Conservation (phyloP, 2,888 invertebrate species). For the Teinopalpus imperialis region DNA sequence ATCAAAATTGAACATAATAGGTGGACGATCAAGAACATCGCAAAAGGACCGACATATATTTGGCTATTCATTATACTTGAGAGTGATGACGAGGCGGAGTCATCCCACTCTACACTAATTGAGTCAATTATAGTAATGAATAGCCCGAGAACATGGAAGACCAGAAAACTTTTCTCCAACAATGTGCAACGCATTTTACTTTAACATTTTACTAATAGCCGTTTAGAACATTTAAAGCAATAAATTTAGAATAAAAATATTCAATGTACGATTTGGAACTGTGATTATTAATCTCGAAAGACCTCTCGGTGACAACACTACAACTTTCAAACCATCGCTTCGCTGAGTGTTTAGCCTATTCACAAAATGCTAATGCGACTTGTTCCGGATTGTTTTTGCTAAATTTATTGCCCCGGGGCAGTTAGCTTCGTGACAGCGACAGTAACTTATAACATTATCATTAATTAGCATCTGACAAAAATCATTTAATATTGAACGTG, state of each 20-base stretch:
- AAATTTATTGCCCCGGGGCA: conserved; percentile 57
- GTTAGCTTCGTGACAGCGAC: conserved; percentile 44
- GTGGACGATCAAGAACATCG: conserved; percentile 38
- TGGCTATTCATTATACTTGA: conserved; percentile 53
- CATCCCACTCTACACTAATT: conserved; percentile 45
- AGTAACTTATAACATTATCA: conserved; percentile 38
- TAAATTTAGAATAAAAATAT: not conserved
- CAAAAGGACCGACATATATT: conserved; percentile 51
- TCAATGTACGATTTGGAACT: not conserved
- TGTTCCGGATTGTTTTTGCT: conserved; percentile 65
- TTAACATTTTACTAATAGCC: conserved; percentile 4
- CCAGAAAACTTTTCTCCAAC: conserved; percentile 1
- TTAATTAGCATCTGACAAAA: conserved; percentile 64
- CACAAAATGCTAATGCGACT: conserved; percentile 70
- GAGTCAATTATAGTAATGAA: conserved; percentile 42
- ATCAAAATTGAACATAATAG: conserved; percentile 77
- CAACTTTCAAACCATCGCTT: conserved; percentile 61
- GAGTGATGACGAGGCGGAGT: conserved; percentile 49
- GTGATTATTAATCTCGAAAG: conserved; percentile 33
- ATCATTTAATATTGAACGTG: conserved; percentile 40
- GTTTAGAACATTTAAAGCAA: not conserved
- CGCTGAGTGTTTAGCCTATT: conserved; percentile 58
- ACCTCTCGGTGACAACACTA: conserved; percentile 44
- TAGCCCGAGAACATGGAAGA: not conserved
- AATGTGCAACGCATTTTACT: not conserved